A percentile compares a stretch with the other conserved stretches of the same genome.
These are phyloP conservation scores for Zootermopsis nevadensis DNA, from an alignment of 2,888 invertebrate species.

Conservation along the genomic window DNA sequence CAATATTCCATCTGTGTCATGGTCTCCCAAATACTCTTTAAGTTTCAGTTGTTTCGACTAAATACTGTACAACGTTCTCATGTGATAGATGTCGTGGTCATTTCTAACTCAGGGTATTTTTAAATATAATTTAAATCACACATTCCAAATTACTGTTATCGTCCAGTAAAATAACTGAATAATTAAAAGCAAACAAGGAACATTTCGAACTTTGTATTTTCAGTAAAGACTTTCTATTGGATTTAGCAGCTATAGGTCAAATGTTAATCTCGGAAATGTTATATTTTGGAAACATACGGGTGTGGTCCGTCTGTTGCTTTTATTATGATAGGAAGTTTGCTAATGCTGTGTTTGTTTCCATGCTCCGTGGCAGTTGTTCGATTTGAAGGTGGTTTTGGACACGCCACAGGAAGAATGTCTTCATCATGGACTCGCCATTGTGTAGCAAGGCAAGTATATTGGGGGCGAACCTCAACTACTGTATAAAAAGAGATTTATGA, in stretches of 20 bases:
- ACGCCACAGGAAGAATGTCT: constrained; percentile 25
- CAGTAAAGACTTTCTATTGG: neutral
- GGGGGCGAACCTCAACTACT: neutral
- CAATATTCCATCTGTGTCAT: too few relatives aligned
- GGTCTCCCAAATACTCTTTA: too few relatives aligned
- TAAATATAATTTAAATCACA: too few relatives aligned
- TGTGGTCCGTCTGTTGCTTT: constrained; percentile 28
- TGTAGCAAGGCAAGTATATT: neutral
- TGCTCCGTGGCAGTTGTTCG: constrained; percentile 13
- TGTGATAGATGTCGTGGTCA: too few relatives aligned
- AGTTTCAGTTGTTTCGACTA: too few relatives aligned
- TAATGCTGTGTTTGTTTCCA: neutral
- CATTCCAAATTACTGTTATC: too few relatives aligned
- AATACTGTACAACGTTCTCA: too few relatives aligned
- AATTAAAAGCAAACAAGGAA: too few relatives aligned
- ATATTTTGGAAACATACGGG: constrained; percentile 19
- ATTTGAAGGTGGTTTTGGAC: constrained; percentile 25
- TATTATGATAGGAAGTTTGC: constrained; percentile 28
- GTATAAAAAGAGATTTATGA: constrained; percentile 28
- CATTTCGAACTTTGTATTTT: neutral
- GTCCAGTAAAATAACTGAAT: too few relatives aligned
- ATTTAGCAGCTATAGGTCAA: constrained; percentile 24
- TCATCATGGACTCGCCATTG: constrained; percentile 12
- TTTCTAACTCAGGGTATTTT: too few relatives aligned
- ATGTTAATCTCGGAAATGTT: constrained; percentile 36